Base-by-base conservation (phyloP, 2,113 vertebrate species). In the Elachura formosa region DNA sequence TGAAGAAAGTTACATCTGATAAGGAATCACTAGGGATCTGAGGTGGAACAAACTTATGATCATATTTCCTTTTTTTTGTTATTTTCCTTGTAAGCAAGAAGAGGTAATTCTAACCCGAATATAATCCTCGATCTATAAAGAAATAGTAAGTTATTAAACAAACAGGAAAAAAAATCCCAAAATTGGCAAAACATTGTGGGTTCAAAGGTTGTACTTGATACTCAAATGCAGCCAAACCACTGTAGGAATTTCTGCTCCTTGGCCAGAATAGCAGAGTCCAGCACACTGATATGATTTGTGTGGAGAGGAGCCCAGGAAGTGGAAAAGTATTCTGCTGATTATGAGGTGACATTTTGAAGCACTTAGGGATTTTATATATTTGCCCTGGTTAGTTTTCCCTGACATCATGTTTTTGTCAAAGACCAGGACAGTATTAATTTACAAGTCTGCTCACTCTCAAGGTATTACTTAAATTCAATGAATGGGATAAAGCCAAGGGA, bases 371-470 rank as follows among this genome's bases (percentile, higher is more conserved):
- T 95, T 81, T 63, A 77, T 54, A 52, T 92, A 67, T 88, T 94
- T 92, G 87, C 72, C 90, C 85, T 92, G 90, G 68, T 67, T 75
- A 55, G 48, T 51, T 83, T 71, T 62, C 24, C 76, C 62, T 96
- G 48, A 77, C 40, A 74, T 61, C 34, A 58, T 12, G 18, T 40
- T 90, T 90, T 74, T 88, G 36, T 86, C 68, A 91, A 63, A 28
- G n/a, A 72, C 28, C 40, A 52, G 14, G 63, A 59, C 1, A 6
- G 46, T 33, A 68, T 40, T 84, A 46, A 40, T 82, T 87, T 62
- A 76, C 0, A 0, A 89, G 25, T 41, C 48, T 4, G 3, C 51
- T 74, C 31, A 29, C 20, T 40, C 61, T 52, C 64, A 48, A 61
- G 31, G 73, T 34, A 61, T 67, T 36, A 45, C 31, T 80, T 48